Conservation (phyloP, 37 sponge, comb jelly and placozoan species). For the Halisarca cf. caerulea region DNA sequence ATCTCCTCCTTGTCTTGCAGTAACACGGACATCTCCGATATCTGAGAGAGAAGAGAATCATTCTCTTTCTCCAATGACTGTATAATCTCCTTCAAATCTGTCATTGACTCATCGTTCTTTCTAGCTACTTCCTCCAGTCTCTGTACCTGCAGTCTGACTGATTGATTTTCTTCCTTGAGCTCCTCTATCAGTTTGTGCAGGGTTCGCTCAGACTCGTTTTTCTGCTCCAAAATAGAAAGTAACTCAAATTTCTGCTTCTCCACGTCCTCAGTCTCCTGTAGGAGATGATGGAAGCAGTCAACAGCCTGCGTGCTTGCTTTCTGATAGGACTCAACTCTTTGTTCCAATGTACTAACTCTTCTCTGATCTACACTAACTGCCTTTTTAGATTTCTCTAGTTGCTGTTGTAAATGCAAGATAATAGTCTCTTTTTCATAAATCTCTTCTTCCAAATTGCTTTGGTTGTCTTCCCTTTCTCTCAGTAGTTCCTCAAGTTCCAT, state of each 20-base stretch:
- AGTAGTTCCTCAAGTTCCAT: neutral
- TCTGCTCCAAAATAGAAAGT: neutral
- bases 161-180: neutral
- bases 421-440: neutral
- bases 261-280: constrained; percentile 3
- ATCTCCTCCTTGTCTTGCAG: neutral
- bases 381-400: neutral
- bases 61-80: neutral
- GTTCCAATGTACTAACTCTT: neutral
- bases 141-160: neutral
- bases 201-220: neutral
- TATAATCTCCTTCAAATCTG: neutral
- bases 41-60: neutral
- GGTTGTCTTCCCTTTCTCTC: neutral
- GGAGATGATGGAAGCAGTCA: constrained; percentile 4
- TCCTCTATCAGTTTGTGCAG: neutral
- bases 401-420: neutral
- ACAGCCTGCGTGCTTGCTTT: neutral
- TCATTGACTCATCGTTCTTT: neutral
- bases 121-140: neutral
- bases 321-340: neutral
- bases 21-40: neutral
- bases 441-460: neutral
- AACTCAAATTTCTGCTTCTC: neutral
- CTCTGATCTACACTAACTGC: neutral